Evolutionary conservation across 53 echinoderm and acorn worm genomes (phyloP).

Genomic region (Zoroaster sp.): DNA sequence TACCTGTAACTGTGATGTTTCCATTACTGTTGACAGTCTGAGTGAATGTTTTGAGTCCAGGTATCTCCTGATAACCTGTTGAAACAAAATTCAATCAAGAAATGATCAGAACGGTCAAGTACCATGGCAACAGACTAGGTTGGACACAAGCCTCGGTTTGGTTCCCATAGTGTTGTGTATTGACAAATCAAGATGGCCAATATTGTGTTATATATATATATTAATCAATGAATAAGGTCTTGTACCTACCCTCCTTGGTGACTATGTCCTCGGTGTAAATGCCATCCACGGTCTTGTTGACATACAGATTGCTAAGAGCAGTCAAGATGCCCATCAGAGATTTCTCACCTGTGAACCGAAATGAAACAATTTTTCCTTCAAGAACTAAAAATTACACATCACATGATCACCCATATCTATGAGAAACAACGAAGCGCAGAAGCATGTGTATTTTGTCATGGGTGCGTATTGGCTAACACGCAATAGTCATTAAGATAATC

Average conservation of each 20-base stretch:
- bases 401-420: not conserved
- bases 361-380: not conserved
- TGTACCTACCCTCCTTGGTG: conserved; percentile 43
- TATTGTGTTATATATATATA: no score
- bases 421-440: no score
- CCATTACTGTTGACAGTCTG: conserved; percentile 3
- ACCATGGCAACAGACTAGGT: not conserved
- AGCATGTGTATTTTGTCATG: no score
- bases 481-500: no score
- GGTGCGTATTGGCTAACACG: no score
- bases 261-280: conserved; percentile 35
- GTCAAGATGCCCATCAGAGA: not conserved
- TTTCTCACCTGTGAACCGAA: conserved; percentile 36
- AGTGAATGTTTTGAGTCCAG: conserved; percentile 13
- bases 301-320: not conserved
- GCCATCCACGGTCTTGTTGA: conserved; percentile 16
- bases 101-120: not conserved
- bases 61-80: conserved; percentile 29
- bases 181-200: not conserved
- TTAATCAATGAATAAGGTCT: not conserved
- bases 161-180: not conserved
- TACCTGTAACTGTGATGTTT: conserved; percentile 41
- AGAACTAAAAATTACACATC: not conserved
- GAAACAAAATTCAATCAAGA: not conserved
- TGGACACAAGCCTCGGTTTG: not conserved